phyloP scores from a whole-genome alignment of 64 coral and sea anemone genomes.

The Hydrozoanthus tunicans region DNA sequence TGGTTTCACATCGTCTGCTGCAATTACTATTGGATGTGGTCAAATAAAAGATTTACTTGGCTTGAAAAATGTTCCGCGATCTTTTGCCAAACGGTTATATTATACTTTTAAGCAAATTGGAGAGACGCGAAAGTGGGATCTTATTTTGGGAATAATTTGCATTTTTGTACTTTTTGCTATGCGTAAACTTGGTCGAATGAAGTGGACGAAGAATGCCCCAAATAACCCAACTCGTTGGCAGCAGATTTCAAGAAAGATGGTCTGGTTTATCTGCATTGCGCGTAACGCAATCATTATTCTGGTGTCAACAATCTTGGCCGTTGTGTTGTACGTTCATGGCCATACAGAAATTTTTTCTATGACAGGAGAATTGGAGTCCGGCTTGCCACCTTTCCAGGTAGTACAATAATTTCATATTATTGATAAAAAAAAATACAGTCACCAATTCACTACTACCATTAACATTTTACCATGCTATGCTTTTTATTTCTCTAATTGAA shows the following conservation, averaged over 20 bases:
- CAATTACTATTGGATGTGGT: slow-evolving; percentile 87
- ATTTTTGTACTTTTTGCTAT: slow-evolving; percentile 64
- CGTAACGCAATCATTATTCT: slow-evolving; percentile 86
- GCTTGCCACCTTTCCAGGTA: slow-evolving; percentile 91
- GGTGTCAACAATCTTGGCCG: slow-evolving; percentile 56
- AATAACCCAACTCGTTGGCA: slow-evolving; percentile 44
- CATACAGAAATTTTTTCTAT: slow-evolving; percentile 69
- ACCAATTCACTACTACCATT: too few relatives aligned
- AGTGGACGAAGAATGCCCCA: slow-evolving; percentile 64
- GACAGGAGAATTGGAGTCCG: slow-evolving; percentile 76
- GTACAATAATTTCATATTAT: not conserved
- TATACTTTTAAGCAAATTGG: slow-evolving; percentile 84
- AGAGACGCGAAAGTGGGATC: slow-evolving; percentile 82
- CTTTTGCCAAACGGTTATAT: slow-evolving; percentile 71
- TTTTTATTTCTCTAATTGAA: too few relatives aligned
- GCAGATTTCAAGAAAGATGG: slow-evolving; percentile 65
- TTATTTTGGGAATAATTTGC: slow-evolving; percentile 80
- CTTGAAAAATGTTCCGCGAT: slow-evolving; percentile 75
- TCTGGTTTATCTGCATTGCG: slow-evolving; percentile 79
- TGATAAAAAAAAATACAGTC: not conserved
- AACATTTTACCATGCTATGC: not conserved
- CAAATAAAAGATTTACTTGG: slow-evolving; percentile 93
- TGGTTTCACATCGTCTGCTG: slow-evolving; percentile 92
- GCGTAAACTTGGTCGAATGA: slow-evolving; percentile 61
- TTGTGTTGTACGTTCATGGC: slow-evolving; percentile 66